A percentile compares a stretch with the other conserved stretches of the same genome.
phyloP scores from a whole-genome alignment of 2,888 invertebrate species.

The Lysandra coridon region DNA sequence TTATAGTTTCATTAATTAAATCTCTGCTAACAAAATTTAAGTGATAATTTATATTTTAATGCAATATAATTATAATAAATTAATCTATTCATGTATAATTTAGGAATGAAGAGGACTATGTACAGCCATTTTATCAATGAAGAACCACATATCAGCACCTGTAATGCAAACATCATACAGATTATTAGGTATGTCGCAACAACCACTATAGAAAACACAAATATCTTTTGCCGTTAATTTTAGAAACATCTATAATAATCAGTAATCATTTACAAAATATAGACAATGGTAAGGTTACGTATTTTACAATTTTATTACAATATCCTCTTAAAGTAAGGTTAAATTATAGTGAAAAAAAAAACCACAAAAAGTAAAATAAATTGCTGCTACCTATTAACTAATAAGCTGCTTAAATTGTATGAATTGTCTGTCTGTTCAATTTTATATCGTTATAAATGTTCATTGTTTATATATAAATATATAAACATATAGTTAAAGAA shows the following conservation, averaged over 20 bases:
- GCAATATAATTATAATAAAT: conserved; percentile 30
- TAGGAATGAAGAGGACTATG: conserved; percentile 33
- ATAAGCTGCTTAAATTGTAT: not conserved
- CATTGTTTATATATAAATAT: no score
- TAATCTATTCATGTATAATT: conserved; percentile 25
- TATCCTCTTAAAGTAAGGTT: not conserved
- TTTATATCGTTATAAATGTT: no score
- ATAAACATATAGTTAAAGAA: not conserved
- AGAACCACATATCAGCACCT: conserved; percentile 34
- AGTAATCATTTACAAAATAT: not conserved
- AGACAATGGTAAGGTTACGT: not conserved
- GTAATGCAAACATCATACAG: conserved; percentile 21
- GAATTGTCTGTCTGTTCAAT: no score
- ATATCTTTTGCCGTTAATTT: not conserved
- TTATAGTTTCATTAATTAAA: conserved; percentile 23
- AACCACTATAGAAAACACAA: not conserved
- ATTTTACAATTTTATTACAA: not conserved
- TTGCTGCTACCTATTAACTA: not conserved
- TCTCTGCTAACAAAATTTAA: conserved; percentile 27
- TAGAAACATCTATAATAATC: not conserved
- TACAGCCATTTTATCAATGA: conserved; percentile 23
- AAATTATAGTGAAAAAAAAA: not conserved
- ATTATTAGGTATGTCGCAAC: not conserved
- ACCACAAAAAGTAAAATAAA: not conserved
- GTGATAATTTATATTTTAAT: conserved; percentile 29